Base-by-base conservation (phyloP, 2,888 invertebrate species). In the Nomada flava region DNA sequence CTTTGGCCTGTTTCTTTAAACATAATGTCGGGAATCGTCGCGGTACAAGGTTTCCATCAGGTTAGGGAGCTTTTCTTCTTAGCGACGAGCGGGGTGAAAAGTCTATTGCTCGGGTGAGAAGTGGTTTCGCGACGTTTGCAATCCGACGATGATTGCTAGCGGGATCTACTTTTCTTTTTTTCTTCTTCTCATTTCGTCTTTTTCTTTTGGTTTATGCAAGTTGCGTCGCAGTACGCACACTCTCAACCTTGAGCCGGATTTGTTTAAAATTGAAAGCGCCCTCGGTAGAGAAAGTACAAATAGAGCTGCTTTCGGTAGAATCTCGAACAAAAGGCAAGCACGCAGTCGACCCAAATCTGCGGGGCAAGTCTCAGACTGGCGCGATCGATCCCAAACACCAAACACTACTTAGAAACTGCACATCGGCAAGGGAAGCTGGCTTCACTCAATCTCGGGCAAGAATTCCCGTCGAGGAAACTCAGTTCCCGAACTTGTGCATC, bases 401-500 rank as follows among this genome's bases (percentile, higher is more conserved):
- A 23, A 2, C 36, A 18, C 23, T 10, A 3, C 44, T 11, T 18
- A 10, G 11, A 10, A 57, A 44, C 23, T 57, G 47, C 47, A 44
- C 60, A 50, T 36, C 11, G 70, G 15, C 2, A 2, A 2, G 29
- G 36, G 18, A 60, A 50, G 15, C 23, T 11, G 9, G 15, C 2
- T 10, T 7, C 20, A 20, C 7, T 42, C 47, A 50, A 69, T 42
- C 36, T 60, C 36, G 5, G 50, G 2, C 15, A 9, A n/a, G 47
- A 3, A 50, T 23, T 15, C 47, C 5, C 67, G 36, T 13, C 2
- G 47, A 47, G 60, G 70, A 36, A 52, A 52, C 70, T 47, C 60
- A 71, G 60, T 71, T 71, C 5, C 36, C 70, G 10, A 50, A 62
- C 20, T 71, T 4, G 20, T 3, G 70, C 70, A 36, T 71, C 50